Evolutionary conservation across 2,113 vertebrate species (phyloP), one percentile per base, ranked within the genome.

Genomic region (Alces alces): DNA sequence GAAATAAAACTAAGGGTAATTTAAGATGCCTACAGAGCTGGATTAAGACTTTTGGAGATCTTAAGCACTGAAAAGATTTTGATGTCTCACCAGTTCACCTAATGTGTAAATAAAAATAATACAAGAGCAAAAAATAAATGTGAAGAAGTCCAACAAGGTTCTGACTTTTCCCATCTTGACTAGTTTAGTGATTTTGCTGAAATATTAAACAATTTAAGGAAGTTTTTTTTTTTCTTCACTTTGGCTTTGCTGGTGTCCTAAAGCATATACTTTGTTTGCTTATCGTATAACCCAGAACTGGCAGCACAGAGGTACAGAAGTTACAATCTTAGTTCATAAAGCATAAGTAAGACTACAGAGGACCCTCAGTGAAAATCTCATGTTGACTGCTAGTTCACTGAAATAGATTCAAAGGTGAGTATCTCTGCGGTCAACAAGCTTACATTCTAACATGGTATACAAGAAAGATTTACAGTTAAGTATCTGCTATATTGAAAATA

Each of bases 61-160:
- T 12, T 97, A 78, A 93, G 23, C 80, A 84, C 28, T 61, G 39
- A 90, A 84, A 93, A 91, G 50, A 84, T 93, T 97, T 86, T 97
- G 80, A 61, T 89, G 23, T 80, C 17, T 27, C 6, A 89, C 14
- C 52, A 85, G 2, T 45, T 25, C 50, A 92, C 17, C 8, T 92
- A 36, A 85, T 93, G 73, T 87, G 28, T 85, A 96, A 95, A 82
- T 86, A 55, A 96, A 94, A 97, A 82, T 54, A 93, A 86, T 47
- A 52, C 27, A 93, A 54, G 87, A 61, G 3, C 30, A 19, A 30
- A 92, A 96, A 64, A 47, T 70, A 93, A 70, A 28, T 83, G 7
- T 86, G 55, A 88, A 95, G 36, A 86, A 90, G 45, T 70, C 57
- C 54, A 90, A 58, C 14, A 50, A 82, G 91, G 33, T 93, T 95